phyloP scores from a whole-genome alignment of 2,797 vertebrate species.

The Diplodus puntazzo region DNA sequence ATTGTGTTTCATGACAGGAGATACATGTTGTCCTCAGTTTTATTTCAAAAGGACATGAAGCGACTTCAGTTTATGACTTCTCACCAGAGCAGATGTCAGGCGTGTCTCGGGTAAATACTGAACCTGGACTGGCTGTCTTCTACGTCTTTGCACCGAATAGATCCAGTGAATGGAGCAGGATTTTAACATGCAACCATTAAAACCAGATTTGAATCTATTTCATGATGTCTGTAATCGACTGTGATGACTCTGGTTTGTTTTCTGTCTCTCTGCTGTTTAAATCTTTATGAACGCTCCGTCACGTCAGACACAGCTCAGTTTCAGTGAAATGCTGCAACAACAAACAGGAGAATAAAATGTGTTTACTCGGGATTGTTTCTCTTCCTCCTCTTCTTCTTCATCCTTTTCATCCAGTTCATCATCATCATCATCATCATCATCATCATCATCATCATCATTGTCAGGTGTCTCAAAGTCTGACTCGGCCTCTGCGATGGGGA shows the following conservation, averaged over 20 bases:
- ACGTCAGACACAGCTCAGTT: background rate
- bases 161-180: background rate
- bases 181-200: background rate
- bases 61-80: background rate
- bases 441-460: conserved; percentile 39
- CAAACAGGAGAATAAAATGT: background rate
- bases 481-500: conserved; percentile 70
- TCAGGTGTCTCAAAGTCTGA: conserved; percentile 60
- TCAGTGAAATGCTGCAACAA: background rate
- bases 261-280: background rate
- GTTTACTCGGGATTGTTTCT: conserved; percentile 40
- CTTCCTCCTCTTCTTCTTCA: background rate
- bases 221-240: background rate
- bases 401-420: background rate
- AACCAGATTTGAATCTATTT: background rate
- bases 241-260: background rate
- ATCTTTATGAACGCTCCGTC: background rate
- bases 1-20: no score
- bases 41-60: no score
- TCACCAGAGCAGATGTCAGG: no score
- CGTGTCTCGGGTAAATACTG: background rate
- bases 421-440: background rate
- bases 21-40: no score
- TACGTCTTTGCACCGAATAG: background rate
- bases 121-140: background rate